Evolutionary conservation across 2,113 vertebrate genomes (phyloP), one percentile per base, ranked within the genome.

Genomic region (Cercocebus atys): DNA sequence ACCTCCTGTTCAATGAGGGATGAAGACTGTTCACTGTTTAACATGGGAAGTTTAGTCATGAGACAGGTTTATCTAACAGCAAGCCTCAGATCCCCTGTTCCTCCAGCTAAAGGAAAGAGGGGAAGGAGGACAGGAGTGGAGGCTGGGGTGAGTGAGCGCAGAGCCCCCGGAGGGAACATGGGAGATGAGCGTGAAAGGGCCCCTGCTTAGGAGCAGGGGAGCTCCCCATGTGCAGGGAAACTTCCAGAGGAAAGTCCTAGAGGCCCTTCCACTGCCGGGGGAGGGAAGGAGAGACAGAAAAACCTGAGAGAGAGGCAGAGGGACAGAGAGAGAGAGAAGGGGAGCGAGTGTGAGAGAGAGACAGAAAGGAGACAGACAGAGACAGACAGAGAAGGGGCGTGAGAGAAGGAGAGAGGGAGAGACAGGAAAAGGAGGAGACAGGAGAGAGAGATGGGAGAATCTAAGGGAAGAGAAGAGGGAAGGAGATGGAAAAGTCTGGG

Each of bases 71-170:
- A 8, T 35, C 75, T 30, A 2, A 9, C 2, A 25, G 12, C 5
- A 0, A 4, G 27, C 17, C 76, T 82, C 12, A 11, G 8, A 13
- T 8, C 45, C 8, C 4, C 0, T 18, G 27, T 30, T 10, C 47
- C 7, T 35, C 2, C 1, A 16, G 55, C 25, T 17, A 0, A 4
- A 7, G 17, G 68, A 30, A 57, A 22, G 12, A 14, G 4, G 3
- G 11, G 7, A 22, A 4, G 3, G 35, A 38, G 57, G 8, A 30
- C 13, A 32, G 55, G 30, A 14, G n/a, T 2, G 52, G 47, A 32
- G 6, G 52, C 22, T 6, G 5, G 13, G 13, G 52, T 32, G 40
- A 38, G 38, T 32, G 4, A 55, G n/a, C 5, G 6, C 61, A 14
- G 61, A 61, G 61, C 27, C 61, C 57, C 45, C 8, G 1, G 8